Conservation (phyloP, 2,113 vertebrate genomes). For the Sula dactylatra region DNA sequence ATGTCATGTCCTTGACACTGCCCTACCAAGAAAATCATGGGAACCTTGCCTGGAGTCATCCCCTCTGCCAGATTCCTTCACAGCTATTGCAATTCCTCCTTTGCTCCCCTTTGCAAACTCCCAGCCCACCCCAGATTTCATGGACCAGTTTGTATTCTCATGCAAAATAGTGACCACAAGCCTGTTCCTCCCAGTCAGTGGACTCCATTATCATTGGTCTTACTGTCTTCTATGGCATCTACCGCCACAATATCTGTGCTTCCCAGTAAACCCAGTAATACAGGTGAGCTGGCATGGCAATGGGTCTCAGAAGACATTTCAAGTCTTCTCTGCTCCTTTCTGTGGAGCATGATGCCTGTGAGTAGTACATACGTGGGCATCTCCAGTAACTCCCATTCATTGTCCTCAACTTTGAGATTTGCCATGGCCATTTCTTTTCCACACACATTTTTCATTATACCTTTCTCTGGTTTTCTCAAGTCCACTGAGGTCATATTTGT, state of each 20-base stretch:
- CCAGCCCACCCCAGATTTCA: background rate
- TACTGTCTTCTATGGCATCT: background rate
- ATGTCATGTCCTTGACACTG: background rate
- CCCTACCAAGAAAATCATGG: background rate
- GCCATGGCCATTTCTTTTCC: background rate
- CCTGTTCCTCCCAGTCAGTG: background rate
- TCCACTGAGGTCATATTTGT: background rate
- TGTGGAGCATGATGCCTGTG: background rate
- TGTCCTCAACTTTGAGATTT: background rate
- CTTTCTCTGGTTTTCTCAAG: background rate
- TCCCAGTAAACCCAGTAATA: background rate
- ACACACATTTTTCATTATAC: background rate
- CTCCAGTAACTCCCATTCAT: background rate
- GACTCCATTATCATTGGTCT: background rate
- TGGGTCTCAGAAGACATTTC: background rate
- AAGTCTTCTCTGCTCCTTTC: background rate
- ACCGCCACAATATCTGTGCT: background rate
- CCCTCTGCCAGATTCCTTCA: background rate
- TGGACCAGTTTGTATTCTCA: background rate
- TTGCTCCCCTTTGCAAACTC: background rate
- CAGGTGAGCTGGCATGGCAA: background rate
- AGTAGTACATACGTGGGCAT: background rate
- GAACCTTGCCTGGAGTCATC: background rate
- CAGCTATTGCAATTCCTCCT: background rate
- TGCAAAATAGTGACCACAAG: background rate